Conservation (phyloP, 2,113 vertebrate species). For the Neogale vison region DNA sequence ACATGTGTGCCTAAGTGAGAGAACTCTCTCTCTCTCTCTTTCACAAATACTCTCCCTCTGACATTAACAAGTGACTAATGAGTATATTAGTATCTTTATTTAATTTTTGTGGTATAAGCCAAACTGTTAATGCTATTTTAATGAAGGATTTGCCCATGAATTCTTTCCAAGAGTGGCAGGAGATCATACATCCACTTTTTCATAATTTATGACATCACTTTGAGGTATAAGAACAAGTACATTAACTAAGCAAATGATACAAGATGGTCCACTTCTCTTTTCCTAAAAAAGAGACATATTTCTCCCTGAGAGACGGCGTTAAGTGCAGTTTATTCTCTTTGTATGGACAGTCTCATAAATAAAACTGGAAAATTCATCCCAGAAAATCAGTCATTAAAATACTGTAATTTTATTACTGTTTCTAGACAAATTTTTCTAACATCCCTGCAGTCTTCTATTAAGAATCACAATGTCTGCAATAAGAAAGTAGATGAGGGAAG, state of each 20-base stretch:
- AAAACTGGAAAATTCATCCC: conserved; percentile 25
- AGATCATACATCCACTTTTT: conserved; percentile 27
- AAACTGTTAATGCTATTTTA: conserved; percentile 51
- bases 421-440: conserved; percentile 55
- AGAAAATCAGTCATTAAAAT: conserved; percentile 61
- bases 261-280: background rate
- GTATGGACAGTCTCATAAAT: conserved; percentile 22
- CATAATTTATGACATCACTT: conserved; percentile 49
- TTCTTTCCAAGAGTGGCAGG: conserved; percentile 41
- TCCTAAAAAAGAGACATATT: background rate
- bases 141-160: conserved; percentile 42
- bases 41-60: background rate
- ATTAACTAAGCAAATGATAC: conserved; percentile 25
- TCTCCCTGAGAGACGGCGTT: background rate
- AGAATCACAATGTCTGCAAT: conserved; percentile 71
- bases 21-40: background rate
- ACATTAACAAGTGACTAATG: conserved; percentile 45
- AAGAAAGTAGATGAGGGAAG: conserved; percentile 69
- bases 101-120: conserved; percentile 52
- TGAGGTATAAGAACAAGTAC: background rate
- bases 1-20: background rate
- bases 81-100: conserved; percentile 51
- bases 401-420: conserved; percentile 69
- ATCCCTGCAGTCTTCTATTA: conserved; percentile 62
- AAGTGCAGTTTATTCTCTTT: conserved; percentile 26